Base-by-base conservation (phyloP, 2,113 vertebrate species). In the Choloepus hoffmanni region DNA sequence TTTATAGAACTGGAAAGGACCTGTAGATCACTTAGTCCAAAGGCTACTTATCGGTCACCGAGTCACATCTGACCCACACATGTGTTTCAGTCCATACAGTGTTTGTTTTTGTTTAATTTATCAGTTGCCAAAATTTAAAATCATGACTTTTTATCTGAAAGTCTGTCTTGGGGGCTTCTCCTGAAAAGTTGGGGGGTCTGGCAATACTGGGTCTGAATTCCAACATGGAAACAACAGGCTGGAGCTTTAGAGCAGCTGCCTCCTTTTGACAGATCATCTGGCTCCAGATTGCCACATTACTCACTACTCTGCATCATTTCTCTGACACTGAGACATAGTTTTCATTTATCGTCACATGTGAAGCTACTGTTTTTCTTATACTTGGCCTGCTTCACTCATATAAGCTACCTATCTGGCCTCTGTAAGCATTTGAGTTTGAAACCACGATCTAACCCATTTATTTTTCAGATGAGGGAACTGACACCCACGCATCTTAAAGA, bases 111-210 rank as follows among this genome's bases (percentile, higher is more conserved):
- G 72, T 85, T 73, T 82, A 55, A 65, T 85, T 73, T 82, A 55
- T 93, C 74, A 95, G 12, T 48, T 85, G 67, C 45, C 72, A 94
- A 85, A 90, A 36, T 78, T 90, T 89, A 16, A 86, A 97, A 45
- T 89, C 7, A 90, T 70, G 28, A 62, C 43, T 62, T 81, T 77
- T 73, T 48, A 63, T 43, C 82, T 82, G n/a, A 94, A 96, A 90
- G 67, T 21, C n/a, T 90, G 12, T 85, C 50, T 65, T 82, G 13
- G 50, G 30, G 77, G 36, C 5, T 43, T 82, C 55, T 86, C 30
- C 77, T 88, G 81, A 83, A 82, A 96, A 83, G 16, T 53, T 90
- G 73, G 53, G 40, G 28, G 43, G 67, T 73, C 12, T 85, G 85
- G 68, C 5, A 40, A 84, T 45, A 95, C 14, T 48, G 15, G 18